Conservation (phyloP, 2,888 invertebrate genomes). For the Orthosia cruda region DNA sequence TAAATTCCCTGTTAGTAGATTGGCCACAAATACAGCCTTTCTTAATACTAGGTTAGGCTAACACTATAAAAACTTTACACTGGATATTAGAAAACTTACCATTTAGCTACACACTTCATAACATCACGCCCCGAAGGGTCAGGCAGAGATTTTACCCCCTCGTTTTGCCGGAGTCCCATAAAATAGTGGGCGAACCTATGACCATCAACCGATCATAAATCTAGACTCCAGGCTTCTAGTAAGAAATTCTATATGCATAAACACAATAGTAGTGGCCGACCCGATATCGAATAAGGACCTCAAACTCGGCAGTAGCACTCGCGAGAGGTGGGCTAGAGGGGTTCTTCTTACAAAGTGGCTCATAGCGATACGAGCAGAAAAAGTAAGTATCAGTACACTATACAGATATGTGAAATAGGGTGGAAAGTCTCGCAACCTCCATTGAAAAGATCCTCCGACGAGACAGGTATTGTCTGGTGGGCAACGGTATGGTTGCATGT, state of each 20-base stretch:
- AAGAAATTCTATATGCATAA: not conserved
- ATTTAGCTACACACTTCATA: not conserved
- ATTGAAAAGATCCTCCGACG: not conserved
- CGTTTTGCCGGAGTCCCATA: not conserved
- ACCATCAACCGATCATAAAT: too few species aligned
- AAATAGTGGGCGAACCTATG: too few species aligned
- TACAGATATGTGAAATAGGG: not conserved
- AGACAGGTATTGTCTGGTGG: too few species aligned
- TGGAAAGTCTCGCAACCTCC: not conserved
- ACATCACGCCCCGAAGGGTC: not conserved
- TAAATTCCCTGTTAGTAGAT: slow-evolving; percentile 14
- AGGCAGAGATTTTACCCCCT: not conserved
- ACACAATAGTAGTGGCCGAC: not conserved
- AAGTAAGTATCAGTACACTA: not conserved
- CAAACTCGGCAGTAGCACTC: not conserved
- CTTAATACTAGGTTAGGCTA: slow-evolving; percentile 24
- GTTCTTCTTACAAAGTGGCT: not conserved
- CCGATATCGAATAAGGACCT: not conserved
- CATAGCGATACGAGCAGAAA: not conserved
- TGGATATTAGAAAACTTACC: slow-evolving; percentile 29
- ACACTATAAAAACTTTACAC: slow-evolving; percentile 1
- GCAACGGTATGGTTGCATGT: too few species aligned
- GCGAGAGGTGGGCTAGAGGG: not conserved
- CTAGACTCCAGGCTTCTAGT: not conserved
- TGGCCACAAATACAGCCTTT: slow-evolving; percentile 24